A percentile compares a stretch with the other conserved stretches of the same genome.
Evolutionary conservation across 2,113 vertebrate species (phyloP).

Genomic region (Serinus canaria): DNA sequence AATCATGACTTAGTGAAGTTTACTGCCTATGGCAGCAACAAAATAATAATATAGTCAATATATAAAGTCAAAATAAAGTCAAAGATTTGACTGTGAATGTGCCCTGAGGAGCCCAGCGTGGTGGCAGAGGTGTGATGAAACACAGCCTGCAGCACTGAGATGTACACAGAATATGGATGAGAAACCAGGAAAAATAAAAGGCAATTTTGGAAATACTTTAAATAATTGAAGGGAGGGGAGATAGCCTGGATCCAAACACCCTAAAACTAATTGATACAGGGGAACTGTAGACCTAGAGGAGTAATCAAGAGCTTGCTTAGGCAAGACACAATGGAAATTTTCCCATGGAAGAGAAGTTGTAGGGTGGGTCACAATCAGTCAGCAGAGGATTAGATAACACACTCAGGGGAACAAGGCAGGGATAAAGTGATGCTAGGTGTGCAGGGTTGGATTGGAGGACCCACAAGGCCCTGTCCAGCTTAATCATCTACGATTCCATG

Average conservation of each 20-base stretch:
- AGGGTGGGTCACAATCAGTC: constrained; percentile 45
- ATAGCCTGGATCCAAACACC: neutral
- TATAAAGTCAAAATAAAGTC: neutral
- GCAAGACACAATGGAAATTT: neutral
- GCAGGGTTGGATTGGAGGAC: neutral
- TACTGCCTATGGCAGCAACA: neutral
- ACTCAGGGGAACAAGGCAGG: neutral
- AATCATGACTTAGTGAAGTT: neutral
- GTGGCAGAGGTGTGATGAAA: neutral
- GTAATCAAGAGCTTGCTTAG: neutral
- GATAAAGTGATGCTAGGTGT: constrained; percentile 32
- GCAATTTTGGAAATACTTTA: neutral
- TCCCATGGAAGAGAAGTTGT: neutral
- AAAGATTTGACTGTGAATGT: neutral
- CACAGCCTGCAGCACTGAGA: neutral
- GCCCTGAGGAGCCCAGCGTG: neutral
- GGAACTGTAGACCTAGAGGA: neutral
- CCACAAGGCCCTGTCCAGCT: constrained; percentile 16
- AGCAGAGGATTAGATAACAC: constrained; percentile 32
- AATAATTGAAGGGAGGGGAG: neutral
- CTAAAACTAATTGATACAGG: neutral
- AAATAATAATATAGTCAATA: neutral
- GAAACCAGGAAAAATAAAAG: neutral
- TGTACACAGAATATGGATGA: neutral
- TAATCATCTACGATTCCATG: constrained; percentile 47